Conservation (phyloP, 2,113 vertebrate genomes). For the Xenotilapia caudafasciata region DNA sequence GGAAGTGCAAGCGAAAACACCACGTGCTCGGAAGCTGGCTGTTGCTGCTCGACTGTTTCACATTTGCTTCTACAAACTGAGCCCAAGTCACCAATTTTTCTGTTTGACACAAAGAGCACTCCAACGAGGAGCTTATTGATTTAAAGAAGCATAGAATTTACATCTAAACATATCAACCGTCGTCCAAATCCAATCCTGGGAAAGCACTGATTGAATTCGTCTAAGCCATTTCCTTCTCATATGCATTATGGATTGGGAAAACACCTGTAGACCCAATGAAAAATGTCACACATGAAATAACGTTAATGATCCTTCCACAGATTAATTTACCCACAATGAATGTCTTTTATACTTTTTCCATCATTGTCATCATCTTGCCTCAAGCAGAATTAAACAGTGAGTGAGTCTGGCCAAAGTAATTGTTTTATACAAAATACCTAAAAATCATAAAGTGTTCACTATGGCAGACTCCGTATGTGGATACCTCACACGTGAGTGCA, state of each 20-base stretch:
- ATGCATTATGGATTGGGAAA: conserved; percentile 11
- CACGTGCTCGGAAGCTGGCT: not conserved
- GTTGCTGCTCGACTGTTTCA: conserved; percentile 22
- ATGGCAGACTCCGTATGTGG: not conserved
- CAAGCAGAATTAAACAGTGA: not conserved
- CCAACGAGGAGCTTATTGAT: conserved; percentile 15
- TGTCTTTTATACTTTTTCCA: not conserved
- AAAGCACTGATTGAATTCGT: conserved; percentile 31
- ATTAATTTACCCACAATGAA: not conserved
- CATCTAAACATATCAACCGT: conserved; percentile 17
- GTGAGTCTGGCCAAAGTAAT: not conserved
- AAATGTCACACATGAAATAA: not conserved
- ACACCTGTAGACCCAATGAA: conserved; percentile 1
- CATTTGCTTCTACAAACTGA: conserved; percentile 28
- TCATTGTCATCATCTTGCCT: not conserved
- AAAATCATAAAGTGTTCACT: not conserved
- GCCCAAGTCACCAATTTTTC: not conserved
- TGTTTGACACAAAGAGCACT: not conserved
- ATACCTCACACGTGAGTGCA: not conserved
- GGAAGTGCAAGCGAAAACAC: conserved; percentile 38
- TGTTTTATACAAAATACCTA: not conserved
- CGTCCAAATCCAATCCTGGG: conserved; percentile 39
- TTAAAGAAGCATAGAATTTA: conserved; percentile 26
- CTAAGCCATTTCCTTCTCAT: conserved; percentile 28
- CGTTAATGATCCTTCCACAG: not conserved